A percentile compares a stretch with the other conserved stretches of the same genome.
These are phyloP conservation scores for Poliocrania exsul DNA, from an alignment of 2,797 vertebrate genomes.

Conservation along the genomic window DNA sequence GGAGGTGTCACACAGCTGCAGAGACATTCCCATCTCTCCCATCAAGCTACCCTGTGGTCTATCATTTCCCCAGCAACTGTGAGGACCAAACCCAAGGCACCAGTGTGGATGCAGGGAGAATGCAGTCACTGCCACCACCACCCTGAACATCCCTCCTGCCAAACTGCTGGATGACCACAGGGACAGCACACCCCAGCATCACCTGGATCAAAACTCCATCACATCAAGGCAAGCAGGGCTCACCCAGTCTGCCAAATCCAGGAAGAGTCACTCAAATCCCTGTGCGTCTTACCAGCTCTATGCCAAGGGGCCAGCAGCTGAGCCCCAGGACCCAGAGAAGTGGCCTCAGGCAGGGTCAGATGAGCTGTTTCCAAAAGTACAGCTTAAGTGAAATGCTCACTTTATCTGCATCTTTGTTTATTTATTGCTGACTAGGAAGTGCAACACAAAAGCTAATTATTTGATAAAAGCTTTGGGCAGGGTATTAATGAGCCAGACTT, in stretches of 20 bases:
- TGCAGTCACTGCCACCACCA: neutral
- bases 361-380: neutral
- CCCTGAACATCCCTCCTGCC: rapidly evolving
- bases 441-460: constrained; percentile 18
- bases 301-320: neutral
- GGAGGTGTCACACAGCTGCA: rapidly evolving
- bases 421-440: constrained; percentile 35
- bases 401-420: constrained; percentile 24
- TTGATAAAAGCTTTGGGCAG: constrained; percentile 21
- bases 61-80: rapidly evolving
- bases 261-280: neutral
- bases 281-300: rapidly evolving
- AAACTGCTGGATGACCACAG: rapidly evolving
- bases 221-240: neutral
- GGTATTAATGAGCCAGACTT: constrained; percentile 8
- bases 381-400: neutral
- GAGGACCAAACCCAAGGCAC: neutral
- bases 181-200: neutral
- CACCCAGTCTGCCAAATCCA: rapidly evolving
- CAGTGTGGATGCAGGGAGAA: rapidly evolving
- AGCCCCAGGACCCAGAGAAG: neutral
- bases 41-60: rapidly evolving
- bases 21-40: neutral
- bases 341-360: neutral
- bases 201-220: neutral